A percentile compares a stretch with the other conserved stretches of the same genome.
Evolutionary conservation across 2,888 invertebrate species (phyloP).

Genomic region (Tenthredo notha): DNA sequence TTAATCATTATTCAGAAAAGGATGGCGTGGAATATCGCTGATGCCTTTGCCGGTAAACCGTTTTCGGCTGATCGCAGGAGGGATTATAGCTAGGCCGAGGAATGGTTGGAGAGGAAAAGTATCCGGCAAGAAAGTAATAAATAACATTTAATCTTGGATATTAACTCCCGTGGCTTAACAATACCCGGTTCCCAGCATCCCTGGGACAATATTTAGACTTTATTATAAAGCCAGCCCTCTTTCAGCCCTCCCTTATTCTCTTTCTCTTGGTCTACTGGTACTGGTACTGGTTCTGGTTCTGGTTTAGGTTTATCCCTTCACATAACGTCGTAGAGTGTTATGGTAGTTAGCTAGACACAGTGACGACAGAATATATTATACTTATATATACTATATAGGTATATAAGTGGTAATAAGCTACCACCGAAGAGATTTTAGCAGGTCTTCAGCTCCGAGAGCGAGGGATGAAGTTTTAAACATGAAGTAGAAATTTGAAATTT

Average conservation of each 20-base stretch:
- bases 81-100: not conserved
- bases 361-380: conserved; percentile 27
- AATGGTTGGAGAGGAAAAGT: conserved; percentile 44
- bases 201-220: conserved; percentile 64
- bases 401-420: conserved; percentile 10
- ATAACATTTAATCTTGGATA: conserved; percentile 53
- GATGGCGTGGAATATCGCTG: not conserved
- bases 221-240: conserved; percentile 59
- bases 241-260: conserved; percentile 58
- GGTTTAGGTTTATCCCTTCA: not conserved
- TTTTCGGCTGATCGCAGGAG: not conserved
- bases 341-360: conserved; percentile 39
- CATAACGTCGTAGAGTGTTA: conserved; percentile 1
- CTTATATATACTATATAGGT: not conserved
- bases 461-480: not conserved
- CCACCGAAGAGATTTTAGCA: conserved; percentile 9
- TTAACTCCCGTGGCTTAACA: conserved; percentile 52
- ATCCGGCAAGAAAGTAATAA: conserved; percentile 53
- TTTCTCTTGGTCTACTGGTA: conserved; percentile 52
- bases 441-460: not conserved
- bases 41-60: not conserved
- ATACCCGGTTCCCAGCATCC: conserved; percentile 53
- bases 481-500: not conserved
- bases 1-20: not conserved
- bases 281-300: too few relatives aligned